Evolutionary conservation across 2,888 invertebrate genomes (phyloP).

Genomic region (Pterostichus madidus): DNA sequence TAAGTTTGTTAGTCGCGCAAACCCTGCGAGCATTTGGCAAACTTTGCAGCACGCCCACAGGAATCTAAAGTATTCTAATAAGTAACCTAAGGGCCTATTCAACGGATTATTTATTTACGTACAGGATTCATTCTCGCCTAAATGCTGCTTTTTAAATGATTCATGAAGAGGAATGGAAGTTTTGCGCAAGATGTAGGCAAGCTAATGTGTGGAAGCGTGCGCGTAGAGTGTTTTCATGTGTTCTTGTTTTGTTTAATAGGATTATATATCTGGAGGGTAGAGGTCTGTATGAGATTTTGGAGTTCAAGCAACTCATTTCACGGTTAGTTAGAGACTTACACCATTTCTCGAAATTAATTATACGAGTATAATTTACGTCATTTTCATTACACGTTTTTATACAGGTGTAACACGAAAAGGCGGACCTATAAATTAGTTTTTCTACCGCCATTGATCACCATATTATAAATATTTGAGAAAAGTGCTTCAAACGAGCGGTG

Average conservation of each 20-base stretch:
- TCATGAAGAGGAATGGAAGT: conserved; percentile 27
- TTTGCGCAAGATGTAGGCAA: not conserved
- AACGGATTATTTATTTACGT: conserved; percentile 58
- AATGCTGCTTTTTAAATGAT: conserved; percentile 37
- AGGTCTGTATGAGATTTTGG: not conserved
- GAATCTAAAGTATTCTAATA: conserved; percentile 61
- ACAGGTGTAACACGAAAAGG: no score
- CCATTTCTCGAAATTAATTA: not conserved
- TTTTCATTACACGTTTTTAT: not conserved
- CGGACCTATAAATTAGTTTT: no score
- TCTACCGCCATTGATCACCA: no score
- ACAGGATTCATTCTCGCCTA: conserved; percentile 25
- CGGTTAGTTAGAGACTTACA: not conserved
- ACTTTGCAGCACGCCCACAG: conserved; percentile 56
- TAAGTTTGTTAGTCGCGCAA: conserved; percentile 61
- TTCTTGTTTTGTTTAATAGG: conserved; percentile 46
- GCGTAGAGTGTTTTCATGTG: conserved; percentile 14
- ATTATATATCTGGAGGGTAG: conserved; percentile 4
- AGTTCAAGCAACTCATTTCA: conserved; percentile 24
- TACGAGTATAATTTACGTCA: not conserved
- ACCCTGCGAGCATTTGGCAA: conserved; percentile 49
- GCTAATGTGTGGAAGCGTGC: conserved; percentile 33
- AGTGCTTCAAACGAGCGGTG: no score
- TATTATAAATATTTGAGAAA: no score
- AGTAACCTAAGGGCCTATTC: conserved; percentile 61